Base-by-base conservation (phyloP, 2,888 invertebrate genomes). In the Drosophila planitibia region DNA sequence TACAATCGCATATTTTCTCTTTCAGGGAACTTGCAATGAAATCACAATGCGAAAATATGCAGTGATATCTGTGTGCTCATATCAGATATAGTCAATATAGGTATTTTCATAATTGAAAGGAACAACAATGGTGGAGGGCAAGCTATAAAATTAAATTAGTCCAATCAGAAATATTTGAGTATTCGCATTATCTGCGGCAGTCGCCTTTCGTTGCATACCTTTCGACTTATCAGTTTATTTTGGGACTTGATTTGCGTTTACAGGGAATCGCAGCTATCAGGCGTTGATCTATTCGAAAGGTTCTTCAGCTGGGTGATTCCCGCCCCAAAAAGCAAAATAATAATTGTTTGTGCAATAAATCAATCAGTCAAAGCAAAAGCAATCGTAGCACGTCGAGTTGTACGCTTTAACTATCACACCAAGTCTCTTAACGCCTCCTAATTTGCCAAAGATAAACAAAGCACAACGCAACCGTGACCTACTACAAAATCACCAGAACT, bases 21-120 rank as follows among this genome's bases (percentile, higher is more conserved):
- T 85, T 79, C 89, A 10, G 47, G 70, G 86, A 83, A 83, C 32
- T 54, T 53, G n/a, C 33, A 57, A 73, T 82, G 75, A 90, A 88
- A 76, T 90, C 85, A 85, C 54, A 81, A 60, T 65, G 16, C 63
- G 39, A 79, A 81, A 76, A 83, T 81, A 72, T 72, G 47, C 88
- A 79, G 79, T 79, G 70, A 76, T 73, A 4, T 49, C 1, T n/a
- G 10, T 41, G 41, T 4, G 4, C 22, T 44, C 6, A 64, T 60
- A 47, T 59, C 19, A 58, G 57, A 54, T 70, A 67, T 61, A 44
- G 35, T 32, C 33, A n/a, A n/a, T 41, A 10, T 0, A 53, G 68
- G 69, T 41, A 82, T 69, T 70, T 82, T 65, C 73, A 72, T 72
- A 76, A 75, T 74, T 69, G 53, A 60, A 63, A 49, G 39, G 30